Conservation (phyloP, 53 echinoderm and acorn worm genomes). For the Crossaster papposus region DNA sequence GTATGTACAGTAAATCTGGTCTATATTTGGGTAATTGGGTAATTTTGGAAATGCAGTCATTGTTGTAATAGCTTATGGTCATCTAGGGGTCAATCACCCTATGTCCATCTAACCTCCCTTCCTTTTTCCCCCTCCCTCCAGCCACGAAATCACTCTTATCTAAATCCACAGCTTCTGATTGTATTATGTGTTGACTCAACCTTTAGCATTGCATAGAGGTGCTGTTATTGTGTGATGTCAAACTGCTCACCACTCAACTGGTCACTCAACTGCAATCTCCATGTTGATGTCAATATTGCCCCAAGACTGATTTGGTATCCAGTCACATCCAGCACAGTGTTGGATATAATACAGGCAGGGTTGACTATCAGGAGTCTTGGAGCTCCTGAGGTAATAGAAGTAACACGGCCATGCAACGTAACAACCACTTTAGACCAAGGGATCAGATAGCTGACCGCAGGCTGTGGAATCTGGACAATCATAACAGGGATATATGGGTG, state of each 20-base stretch:
- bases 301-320: constrained; percentile 25
- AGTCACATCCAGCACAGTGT: constrained; percentile 8
- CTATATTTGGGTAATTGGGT: not conserved
- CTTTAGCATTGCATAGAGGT: constrained; percentile 7
- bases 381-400: not conserved
- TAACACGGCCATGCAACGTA: constrained; percentile 12
- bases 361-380: not conserved
- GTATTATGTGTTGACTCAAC: constrained; percentile 48
- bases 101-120: not conserved
- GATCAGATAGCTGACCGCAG: not conserved
- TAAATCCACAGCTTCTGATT: constrained; percentile 39
- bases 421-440: constrained; percentile 29
- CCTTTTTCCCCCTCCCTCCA: constrained; percentile 34
- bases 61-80: not conserved
- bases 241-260: constrained; percentile 18
- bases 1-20: not conserved
- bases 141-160: constrained; percentile 48
- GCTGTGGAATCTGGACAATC: constrained; percentile 20
- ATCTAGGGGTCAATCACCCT: constrained; percentile 52
- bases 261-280: constrained; percentile 52
- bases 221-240: constrained; percentile 25
- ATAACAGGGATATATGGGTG: constrained; percentile 12
- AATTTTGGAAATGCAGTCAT: not conserved
- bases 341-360: not conserved
- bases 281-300: constrained; percentile 46